Conservation (phyloP, 2,888 invertebrate genomes). For the Phaedon cochleariae region DNA sequence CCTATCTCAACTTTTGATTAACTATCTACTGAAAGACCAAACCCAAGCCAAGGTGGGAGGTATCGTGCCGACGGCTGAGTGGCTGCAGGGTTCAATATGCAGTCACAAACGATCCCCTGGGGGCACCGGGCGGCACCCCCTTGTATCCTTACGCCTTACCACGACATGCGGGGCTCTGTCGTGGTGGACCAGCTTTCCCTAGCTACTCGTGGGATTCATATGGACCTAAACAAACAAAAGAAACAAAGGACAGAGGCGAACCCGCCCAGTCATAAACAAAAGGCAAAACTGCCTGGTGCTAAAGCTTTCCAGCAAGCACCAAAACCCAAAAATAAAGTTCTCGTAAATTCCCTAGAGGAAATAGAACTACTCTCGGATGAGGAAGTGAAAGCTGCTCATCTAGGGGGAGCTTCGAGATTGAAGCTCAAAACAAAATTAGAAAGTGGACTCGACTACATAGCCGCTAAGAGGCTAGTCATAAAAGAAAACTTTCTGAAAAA, state of each 20-base stretch:
- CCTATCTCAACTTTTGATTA: no score
- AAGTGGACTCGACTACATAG: constrained; percentile 9
- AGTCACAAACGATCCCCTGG: no score
- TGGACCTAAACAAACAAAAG: background rate
- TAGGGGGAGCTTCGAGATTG: no score
- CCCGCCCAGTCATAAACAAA: background rate
- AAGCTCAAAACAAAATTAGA: background rate
- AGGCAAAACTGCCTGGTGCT: constrained; percentile 7
- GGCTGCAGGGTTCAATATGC: no score
- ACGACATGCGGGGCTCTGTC: no score
- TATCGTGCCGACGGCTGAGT: no score
- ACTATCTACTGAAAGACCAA: no score
- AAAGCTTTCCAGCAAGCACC: constrained; percentile 6
- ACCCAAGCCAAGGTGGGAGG: no score
- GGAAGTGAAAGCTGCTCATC: background rate
- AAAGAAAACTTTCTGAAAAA: background rate
- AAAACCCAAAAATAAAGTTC: constrained; percentile 5
- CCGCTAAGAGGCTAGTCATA: no score
- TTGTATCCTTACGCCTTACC: no score
- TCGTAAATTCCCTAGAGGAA: background rate
- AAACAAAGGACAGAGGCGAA: background rate
- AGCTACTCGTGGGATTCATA: background rate
- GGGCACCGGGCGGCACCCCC: no score
- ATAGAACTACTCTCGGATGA: background rate
- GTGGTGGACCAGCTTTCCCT: background rate